phyloP scores from a whole-genome alignment of 2,888 invertebrate genomes.

The Acleris sparsana region DNA sequence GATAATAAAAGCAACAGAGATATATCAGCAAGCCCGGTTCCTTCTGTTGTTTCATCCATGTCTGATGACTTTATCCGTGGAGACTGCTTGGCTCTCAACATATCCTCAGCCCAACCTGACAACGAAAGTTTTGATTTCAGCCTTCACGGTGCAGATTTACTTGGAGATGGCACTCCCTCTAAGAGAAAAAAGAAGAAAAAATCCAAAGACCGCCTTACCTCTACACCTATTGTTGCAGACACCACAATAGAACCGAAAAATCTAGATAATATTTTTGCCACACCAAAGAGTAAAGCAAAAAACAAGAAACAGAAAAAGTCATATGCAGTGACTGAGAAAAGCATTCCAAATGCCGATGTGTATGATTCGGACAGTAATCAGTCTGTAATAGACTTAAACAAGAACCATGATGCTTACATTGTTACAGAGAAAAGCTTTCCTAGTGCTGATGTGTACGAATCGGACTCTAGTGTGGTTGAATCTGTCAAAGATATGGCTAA shows the following conservation, averaged over 20 bases:
- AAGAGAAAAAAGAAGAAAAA: constrained; percentile 75
- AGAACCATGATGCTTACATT: constrained; percentile 56
- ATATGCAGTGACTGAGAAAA: constrained; percentile 66
- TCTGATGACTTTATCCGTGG: constrained; percentile 79
- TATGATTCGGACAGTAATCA: constrained; percentile 84
- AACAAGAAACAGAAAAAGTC: constrained; percentile 71
- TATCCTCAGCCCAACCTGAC: constrained; percentile 67
- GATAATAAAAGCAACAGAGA: constrained; percentile 51
- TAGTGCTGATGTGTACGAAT: constrained; percentile 80
- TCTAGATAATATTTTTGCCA: constrained; percentile 70
- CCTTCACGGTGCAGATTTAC: constrained; percentile 74
- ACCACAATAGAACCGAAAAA: constrained; percentile 42
- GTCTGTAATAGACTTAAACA: constrained; percentile 57
- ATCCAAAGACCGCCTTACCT: constrained; percentile 61
- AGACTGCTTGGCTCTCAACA: constrained; percentile 78
- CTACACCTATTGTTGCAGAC: constrained; percentile 54
- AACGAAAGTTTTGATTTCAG: constrained; percentile 77
- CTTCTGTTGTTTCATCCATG: constrained; percentile 76
- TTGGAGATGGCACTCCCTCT: constrained; percentile 62
- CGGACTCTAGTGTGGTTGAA: constrained; percentile 77
- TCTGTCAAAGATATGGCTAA: constrained; percentile 45
- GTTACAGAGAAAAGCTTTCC: constrained; percentile 71
- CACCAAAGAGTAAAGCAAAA: constrained; percentile 76
- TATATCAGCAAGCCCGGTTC: constrained; percentile 72
- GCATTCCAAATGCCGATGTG: constrained; percentile 75